These are phyloP conservation scores for Sus scrofa DNA, from an alignment of 2,113 vertebrate species.

Conservation along the genomic window DNA sequence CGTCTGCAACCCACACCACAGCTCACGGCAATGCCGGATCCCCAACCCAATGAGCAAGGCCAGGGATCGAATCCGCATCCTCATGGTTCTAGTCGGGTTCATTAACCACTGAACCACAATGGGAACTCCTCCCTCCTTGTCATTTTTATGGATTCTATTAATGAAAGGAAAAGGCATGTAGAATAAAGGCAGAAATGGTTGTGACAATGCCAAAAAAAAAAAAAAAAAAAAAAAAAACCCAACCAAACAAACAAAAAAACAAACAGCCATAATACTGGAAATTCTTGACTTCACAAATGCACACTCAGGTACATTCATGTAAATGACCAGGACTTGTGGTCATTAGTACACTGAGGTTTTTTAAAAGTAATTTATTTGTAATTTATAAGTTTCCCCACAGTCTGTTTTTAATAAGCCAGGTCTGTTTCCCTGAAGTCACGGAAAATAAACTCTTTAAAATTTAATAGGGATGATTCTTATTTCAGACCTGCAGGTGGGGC, in stretches of 20 bases:
- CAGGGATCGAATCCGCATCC: too few species aligned
- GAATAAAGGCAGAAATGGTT: background rate
- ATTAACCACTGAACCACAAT: too few species aligned
- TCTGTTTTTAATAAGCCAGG: conserved; percentile 2
- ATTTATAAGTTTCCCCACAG: background rate
- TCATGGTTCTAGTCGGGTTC: too few species aligned
- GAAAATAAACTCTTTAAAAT: conserved; percentile 50
- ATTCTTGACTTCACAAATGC: background rate
- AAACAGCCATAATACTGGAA: background rate
- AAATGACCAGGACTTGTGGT: background rate
- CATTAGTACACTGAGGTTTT: background rate
- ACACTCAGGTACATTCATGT: background rate
- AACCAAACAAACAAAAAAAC: too few species aligned
- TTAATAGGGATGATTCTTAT: background rate
- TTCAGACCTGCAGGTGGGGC: background rate
- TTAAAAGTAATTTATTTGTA: background rate
- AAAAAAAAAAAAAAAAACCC: too few species aligned
- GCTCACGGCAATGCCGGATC: too few species aligned
- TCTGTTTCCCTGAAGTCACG: background rate
- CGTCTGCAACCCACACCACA: too few species aligned
- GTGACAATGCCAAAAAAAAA: background rate
- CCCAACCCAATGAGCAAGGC: too few species aligned
- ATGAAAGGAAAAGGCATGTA: conserved; percentile 30
- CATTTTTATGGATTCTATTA: conserved; percentile 58
- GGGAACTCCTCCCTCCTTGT: background rate